Conservation (phyloP, 2,113 vertebrate genomes). For the Hucho hucho region DNA sequence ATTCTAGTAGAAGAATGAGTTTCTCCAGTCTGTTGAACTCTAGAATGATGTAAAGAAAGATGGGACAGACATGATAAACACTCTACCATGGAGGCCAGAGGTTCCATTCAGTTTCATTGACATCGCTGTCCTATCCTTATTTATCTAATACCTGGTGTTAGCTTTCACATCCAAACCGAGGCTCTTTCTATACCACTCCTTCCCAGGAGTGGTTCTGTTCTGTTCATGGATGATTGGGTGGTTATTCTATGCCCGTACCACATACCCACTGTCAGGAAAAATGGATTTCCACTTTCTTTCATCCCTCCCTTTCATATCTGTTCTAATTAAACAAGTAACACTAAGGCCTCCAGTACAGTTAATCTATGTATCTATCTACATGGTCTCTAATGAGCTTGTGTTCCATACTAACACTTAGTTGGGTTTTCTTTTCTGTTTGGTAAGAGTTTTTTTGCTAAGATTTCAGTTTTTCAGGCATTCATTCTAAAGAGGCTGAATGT, state of each 20-base stretch:
- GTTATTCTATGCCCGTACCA: neutral
- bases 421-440: constrained; percentile 53
- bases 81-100: neutral
- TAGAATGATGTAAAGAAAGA: neutral
- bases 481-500: constrained; percentile 63
- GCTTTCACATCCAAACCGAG: neutral
- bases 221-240: neutral
- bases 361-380: constrained; percentile 16
- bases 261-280: neutral
- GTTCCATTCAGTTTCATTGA: neutral
- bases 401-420: constrained; percentile 57
- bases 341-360: constrained; percentile 40
- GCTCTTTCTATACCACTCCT: neutral
- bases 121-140: neutral
- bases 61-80: neutral
- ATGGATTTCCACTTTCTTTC: neutral
- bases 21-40: neutral
- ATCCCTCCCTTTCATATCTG: neutral
- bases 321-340: neutral
- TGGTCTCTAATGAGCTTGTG: constrained; percentile 63
- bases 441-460: constrained; percentile 49
- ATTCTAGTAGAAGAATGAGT: neutral
- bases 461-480: constrained; percentile 67
- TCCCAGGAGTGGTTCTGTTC: neutral
- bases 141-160: neutral